These are phyloP conservation scores for Tragelaphus scriptus DNA, from an alignment of 2,113 vertebrate genomes.

Conservation along the genomic window DNA sequence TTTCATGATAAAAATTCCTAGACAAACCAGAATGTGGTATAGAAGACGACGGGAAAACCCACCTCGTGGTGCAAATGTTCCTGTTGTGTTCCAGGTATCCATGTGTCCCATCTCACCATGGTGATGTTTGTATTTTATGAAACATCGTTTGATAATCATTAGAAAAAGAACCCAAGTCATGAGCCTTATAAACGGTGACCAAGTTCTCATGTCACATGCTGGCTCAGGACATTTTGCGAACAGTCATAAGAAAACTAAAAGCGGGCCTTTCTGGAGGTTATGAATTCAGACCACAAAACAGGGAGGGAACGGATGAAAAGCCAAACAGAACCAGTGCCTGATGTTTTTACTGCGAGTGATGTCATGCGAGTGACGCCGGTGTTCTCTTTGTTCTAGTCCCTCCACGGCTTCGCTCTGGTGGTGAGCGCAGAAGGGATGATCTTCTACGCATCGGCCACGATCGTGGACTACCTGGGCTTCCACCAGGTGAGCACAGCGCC, in stretches of 20 bases:
- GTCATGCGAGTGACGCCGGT: background rate
- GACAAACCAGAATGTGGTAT: background rate
- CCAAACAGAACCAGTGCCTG: background rate
- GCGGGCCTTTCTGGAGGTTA: background rate
- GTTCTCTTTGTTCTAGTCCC: slow-evolving; percentile 82
- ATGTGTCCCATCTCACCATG: fast-evolving
- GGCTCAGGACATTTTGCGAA: background rate
- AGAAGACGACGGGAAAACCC: background rate
- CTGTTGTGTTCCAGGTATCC: too few species aligned
- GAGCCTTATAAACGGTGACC: background rate
- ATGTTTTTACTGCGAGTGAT: background rate
- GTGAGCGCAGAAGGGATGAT: slow-evolving; percentile 96
- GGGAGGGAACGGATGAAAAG: background rate
- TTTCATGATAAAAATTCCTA: background rate
- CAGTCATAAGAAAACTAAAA: background rate
- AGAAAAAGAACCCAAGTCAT: background rate
- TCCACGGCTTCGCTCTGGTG: slow-evolving; percentile 94
- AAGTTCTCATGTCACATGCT: background rate
- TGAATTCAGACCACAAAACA: background rate
- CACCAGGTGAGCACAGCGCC: slow-evolving; percentile 87
- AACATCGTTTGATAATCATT: background rate
- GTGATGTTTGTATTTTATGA: background rate
- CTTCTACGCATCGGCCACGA: slow-evolving; percentile 95
- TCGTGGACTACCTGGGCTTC: slow-evolving; percentile 96
- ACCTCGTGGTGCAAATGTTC: fast-evolving